Evolutionary conservation across 1,140 invertebrate species (phyloP), one percentile per base, ranked within the genome.

Genomic region (Apocrypta bakeri): DNA sequence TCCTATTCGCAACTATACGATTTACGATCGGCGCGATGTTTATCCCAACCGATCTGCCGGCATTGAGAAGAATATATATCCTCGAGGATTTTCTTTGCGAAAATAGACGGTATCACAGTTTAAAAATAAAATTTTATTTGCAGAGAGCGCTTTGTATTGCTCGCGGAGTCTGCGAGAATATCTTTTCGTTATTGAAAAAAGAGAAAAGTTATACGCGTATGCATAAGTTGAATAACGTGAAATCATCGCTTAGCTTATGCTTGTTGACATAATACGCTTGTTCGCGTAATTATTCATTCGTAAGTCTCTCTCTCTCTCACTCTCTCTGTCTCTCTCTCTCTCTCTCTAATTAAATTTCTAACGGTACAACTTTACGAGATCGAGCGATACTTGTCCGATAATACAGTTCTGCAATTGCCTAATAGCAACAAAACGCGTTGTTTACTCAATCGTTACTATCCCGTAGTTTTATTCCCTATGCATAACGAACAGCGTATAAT

Each of bases 261-360:
- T 42, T 29, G 79, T 74, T 81, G 79, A 81, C 71, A 74, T 66
- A 81, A 74, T 71, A 74, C 29, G 14, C 14, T 33, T 1, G 1
- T 0, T 1, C 42, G 3, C 33, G 31, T 42, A 64, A 63, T 73
- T 80, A 73, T 42, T 24, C n/a, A 79, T 72, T 79, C 48, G 68
- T 71, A 71, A 56, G 40, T 68, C 14, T 9, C 9, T 3, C 9
- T 21, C 40, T 37, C n/a, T 42, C n/a, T 37, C 31, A 37, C 17
- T 40, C 8, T 21, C 33, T 12, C 33, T n/a, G 27, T 14, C 66
- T 17, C 33, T 37, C 33, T 37, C 33, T 37, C 33, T 9, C 33
- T 9, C 33, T 9, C 29, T 29, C 7, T 69, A 61, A 61, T 61
- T 61, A n/a, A 61, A 61, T 61, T n/a, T 24, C 7, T 80, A 80